phyloP scores from a whole-genome alignment of 2,888 invertebrate species.

The Drosophila greeni region DNA sequence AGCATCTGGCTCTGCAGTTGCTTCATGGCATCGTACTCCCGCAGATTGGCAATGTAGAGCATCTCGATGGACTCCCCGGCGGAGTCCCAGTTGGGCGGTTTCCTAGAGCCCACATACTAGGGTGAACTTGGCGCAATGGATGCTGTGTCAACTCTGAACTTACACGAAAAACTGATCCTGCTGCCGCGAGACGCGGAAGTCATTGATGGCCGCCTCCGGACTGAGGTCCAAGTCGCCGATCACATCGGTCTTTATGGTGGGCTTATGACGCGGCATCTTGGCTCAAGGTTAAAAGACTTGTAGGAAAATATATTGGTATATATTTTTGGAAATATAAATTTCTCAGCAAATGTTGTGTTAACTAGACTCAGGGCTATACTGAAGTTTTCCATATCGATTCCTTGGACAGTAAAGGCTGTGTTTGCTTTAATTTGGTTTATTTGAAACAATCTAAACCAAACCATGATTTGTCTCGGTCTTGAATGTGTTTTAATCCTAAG shows the following conservation, averaged over 20 bases:
- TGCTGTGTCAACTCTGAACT: constrained; percentile 18
- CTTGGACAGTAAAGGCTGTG: constrained; percentile 3
- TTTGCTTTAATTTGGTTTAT: background rate
- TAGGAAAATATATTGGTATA: background rate
- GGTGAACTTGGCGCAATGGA: background rate
- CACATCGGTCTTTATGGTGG: constrained; percentile 76
- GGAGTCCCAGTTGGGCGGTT: constrained; percentile 78
- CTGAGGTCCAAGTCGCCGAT: constrained; percentile 76
- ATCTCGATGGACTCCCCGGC: constrained; percentile 76
- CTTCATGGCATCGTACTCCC: constrained; percentile 74
- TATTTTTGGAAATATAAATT: background rate
- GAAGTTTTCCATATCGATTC: background rate
- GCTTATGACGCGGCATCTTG: constrained; percentile 76
- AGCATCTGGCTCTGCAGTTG: constrained; percentile 73
- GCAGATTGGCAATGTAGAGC: constrained; percentile 74
- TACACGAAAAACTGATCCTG: constrained; percentile 76
- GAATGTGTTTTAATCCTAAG: background rate
- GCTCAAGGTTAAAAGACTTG: background rate
- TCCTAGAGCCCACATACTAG: constrained; percentile 53
- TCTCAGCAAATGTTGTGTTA: constrained; percentile 3
- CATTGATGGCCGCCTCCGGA: constrained; percentile 75
- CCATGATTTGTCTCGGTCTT: no score
- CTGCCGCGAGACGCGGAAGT: constrained; percentile 75
- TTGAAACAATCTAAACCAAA: background rate
- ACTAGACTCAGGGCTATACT: background rate